Base-by-base conservation (phyloP, 2,113 vertebrate species). In the Tylochromis polylepis region DNA sequence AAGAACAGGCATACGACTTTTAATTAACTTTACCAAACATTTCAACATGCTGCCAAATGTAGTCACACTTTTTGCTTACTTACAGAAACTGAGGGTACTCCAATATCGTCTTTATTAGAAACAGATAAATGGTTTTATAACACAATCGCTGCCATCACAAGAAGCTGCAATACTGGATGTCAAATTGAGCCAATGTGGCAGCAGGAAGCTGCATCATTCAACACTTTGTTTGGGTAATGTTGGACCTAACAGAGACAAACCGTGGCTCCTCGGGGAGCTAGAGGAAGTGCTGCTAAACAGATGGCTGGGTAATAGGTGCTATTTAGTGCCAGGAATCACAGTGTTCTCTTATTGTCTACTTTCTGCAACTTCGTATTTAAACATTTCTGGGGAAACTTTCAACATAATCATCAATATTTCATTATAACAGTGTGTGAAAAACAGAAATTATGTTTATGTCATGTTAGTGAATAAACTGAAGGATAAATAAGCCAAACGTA, bases 251-350 rank as follows among this genome's bases (percentile, higher is more conserved):
- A 92, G 92, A 94, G 90, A 94, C 83, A 85, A 93, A 91, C 88
- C 79, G 65, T 16, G 75, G 57, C 34, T 91, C 91, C 86, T 93
- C 59, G 0, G 91, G 90, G 93, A 93, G 80, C 82, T 82, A 34
- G 80, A 82, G 86, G 90, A 91, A 87, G 88, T n/a, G 29, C 89
- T 72, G 62, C 62, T 75, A 20, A 92, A 89, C 95, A 95, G 95
- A 95, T 95, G 95, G 94, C 85, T 88, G 80, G 85, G 62, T 95
- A 91, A 94, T 92, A 90, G 89, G 90, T 93, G 88, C 86, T 93
- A 94, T 93, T 95, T 93, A 92, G 85, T 86, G 86, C 90, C 91
- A 95, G 75, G 85, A 93, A 91, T 88, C 85, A 80, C 34, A 34
- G 57, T 29, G 58, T 82, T 91, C 20, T 72, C 53, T 89, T 27